Base-by-base conservation (phyloP, 2,113 vertebrate genomes). In the Aleadryas rufinucha region DNA sequence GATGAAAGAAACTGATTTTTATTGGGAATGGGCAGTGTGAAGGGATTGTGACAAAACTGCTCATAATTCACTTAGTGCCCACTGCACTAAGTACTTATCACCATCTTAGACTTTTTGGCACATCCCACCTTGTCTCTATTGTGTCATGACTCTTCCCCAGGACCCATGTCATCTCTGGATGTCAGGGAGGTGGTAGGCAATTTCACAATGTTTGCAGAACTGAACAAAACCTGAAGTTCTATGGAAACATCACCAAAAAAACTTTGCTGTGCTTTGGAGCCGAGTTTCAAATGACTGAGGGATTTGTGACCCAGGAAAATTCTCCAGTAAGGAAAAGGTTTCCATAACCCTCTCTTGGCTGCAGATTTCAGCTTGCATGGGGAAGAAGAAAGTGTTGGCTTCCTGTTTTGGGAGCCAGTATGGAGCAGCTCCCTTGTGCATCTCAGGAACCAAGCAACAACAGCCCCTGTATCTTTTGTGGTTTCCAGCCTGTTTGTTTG, bases 231-330 rank as follows among this genome's bases (percentile, higher is more conserved):
- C 28, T 69, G 57, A 42, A 44, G 10, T 26, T 76, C 16, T 2
- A 0, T 66, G 44, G 61, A 66, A 85, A 61, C 30, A 30, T 63
- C 49, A 75, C 17, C 23, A 61, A 83, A 72, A 72, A 90, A 21
- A 2, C 8, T 45, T 57, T 35, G 35, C 21, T 49, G 33, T 54
- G 23, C 4, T 91, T 76, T 72, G 57, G 37, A 87, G 21, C 21
- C 0, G 2, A 26, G 4, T 72, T 76, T 56, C 1, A 16, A 76
- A 35, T 52, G 8, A 27, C 35, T 52, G 28, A 12, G 28, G 37
- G 3, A 49, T 65, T 69, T 77, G 22, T 71, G n/a, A 56, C 20
- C 7, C 30, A 60, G 66, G 44, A 85, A 49, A 82, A 85, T 49
- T 63, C 13, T 82, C 9, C 27, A 49, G 26, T 26, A 28, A 84